Conservation (phyloP, 2,888 invertebrate genomes). For the Oligia strigilis region DNA sequence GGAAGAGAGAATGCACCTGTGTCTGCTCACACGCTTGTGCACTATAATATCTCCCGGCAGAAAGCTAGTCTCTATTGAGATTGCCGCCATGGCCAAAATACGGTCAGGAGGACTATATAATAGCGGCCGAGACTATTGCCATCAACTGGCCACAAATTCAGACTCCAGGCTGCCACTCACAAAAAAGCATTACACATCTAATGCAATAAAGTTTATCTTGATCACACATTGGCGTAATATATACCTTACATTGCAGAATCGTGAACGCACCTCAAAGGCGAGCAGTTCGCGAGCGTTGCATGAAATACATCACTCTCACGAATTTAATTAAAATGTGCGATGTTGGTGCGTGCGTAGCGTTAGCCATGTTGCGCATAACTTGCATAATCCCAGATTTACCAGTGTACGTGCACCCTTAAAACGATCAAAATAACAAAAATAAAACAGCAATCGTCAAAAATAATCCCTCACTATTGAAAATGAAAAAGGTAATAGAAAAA, state of each 20-base stretch:
- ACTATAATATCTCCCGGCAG: background rate
- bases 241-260: background rate
- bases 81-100: background rate
- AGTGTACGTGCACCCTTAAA: background rate
- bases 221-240: background rate
- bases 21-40: background rate
- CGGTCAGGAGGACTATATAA: background rate
- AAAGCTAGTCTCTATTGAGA: background rate
- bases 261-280: background rate
- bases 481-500: slow-evolving; percentile 38
- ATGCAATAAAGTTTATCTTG: background rate
- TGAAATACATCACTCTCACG: slow-evolving; percentile 17
- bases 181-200: background rate
- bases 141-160: background rate
- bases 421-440: background rate
- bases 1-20: background rate
- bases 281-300: background rate
- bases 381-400: slow-evolving; percentile 29
- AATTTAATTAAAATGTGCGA: slow-evolving; percentile 50
- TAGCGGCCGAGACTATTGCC: background rate
- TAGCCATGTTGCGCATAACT: slow-evolving; percentile 17
- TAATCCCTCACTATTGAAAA: slow-evolving; percentile 35
- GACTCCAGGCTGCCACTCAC: background rate
- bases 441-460: slow-evolving; percentile 29
- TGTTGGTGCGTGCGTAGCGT: slow-evolving; percentile 38